Percentiles rank a stretch among this genome's conserved stretches.
phyloP scores from a whole-genome alignment of 2,797 vertebrate species.

The Protosalanx chinensis region DNA sequence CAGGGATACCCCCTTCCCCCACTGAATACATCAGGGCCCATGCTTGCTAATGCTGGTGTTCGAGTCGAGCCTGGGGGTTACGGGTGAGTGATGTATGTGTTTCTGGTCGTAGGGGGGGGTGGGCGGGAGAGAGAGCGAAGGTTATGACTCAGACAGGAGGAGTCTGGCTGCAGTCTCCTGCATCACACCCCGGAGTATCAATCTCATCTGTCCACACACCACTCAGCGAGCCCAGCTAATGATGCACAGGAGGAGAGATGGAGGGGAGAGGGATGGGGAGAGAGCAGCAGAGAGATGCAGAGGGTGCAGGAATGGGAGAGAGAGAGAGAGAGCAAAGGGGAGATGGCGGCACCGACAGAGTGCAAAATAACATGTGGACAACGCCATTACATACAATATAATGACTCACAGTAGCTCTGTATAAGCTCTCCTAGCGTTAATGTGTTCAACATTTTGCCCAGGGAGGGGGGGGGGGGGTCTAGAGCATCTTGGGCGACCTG shows the following conservation, averaged over 20 bases:
- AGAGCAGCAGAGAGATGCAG: neutral
- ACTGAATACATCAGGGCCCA: no score
- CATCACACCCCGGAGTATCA: slow-evolving; percentile 17
- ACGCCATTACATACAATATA: neutral
- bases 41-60: no score
- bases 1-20: no score
- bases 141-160: slow-evolving; percentile 29
- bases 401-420: neutral
- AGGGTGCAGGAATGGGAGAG: slow-evolving; percentile 7
- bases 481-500: neutral
- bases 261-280: slow-evolving; percentile 20
- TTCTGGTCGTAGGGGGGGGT: neutral
- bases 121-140: neutral
- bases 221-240: slow-evolving; percentile 24
- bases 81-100: neutral
- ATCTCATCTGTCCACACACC: slow-evolving; percentile 23
- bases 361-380: slow-evolving; percentile 27
- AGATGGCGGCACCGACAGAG: neutral
- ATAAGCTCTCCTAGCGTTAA: neutral
- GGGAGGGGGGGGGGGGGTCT: slow-evolving; percentile 20
- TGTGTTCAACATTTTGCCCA: slow-evolving; percentile 46
- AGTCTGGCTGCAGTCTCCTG: slow-evolving; percentile 21
- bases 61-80: no score
- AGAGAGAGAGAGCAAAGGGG: slow-evolving; percentile 15
- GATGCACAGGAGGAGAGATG: slow-evolving; percentile 24